A percentile compares a stretch with the other conserved stretches of the same genome.
phyloP scores from a whole-genome alignment of 2,888 invertebrate genomes.

The Argyresthia goedartella region DNA sequence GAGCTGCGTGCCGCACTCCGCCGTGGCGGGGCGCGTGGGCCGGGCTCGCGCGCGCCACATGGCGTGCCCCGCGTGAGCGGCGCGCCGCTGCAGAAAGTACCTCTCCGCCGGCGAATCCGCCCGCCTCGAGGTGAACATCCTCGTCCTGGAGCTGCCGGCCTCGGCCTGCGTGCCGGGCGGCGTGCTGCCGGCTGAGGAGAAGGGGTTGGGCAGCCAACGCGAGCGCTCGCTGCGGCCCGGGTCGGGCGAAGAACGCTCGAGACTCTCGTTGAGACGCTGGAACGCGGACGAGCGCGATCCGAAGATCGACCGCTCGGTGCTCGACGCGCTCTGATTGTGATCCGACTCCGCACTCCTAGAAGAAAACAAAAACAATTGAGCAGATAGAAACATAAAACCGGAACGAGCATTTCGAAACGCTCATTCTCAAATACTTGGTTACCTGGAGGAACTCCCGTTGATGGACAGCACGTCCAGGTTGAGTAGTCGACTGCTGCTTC shows the following conservation, averaged over 20 bases:
- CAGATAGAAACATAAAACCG: neutral
- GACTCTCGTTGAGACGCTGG: constrained; percentile 34
- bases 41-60: constrained; percentile 18
- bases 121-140: constrained; percentile 44
- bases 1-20: constrained; percentile 42
- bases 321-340: neutral
- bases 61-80: constrained; percentile 14
- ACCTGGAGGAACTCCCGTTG: constrained; percentile 36
- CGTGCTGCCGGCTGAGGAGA: constrained; percentile 37
- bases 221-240: constrained; percentile 39
- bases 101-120: constrained; percentile 23
- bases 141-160: constrained; percentile 42
- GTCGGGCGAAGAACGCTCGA: too few species aligned
- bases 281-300: constrained; percentile 55
- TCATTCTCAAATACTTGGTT: too few species aligned
- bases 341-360: constrained; percentile 4
- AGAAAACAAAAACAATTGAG: neutral
- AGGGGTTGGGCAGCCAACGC: constrained; percentile 50
- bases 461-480: constrained; percentile 50
- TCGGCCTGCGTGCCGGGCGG: constrained; percentile 19
- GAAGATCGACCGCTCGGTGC: neutral
- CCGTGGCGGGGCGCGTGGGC: constrained; percentile 25
- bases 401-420: neutral
- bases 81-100: constrained; percentile 26
- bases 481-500: constrained; percentile 33